Base-by-base conservation (phyloP, 92 coral and sea anemone species). In the Umimayanthus chanpuru region DNA sequence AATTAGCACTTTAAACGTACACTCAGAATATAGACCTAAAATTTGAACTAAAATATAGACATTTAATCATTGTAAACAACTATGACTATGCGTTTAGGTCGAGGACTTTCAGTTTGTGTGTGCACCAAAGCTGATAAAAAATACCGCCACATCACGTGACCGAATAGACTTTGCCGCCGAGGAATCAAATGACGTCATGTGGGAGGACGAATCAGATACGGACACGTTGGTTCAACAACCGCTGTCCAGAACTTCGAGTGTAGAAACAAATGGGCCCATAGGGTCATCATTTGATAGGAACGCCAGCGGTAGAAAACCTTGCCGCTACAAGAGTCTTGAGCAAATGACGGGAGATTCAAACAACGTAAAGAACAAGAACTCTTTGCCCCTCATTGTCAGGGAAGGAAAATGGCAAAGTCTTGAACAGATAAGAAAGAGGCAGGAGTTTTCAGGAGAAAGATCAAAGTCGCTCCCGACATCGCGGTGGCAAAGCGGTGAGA, bases 321-420 rank as follows among this genome's bases (percentile, higher is more conserved):
- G 94, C 28, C 86, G 96, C 20, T 94, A 92, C 73, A 91, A 92
- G 67, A 95, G 98, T 39, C 82, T 95, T 18, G 99, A 96, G 55
- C 89, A 89, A 10, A 55, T 94, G 30, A 80, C 85, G 10, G 92
- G 91, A 29, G 91, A 92, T 26, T 85, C 89, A 78, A 90, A 82
- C 43, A 67, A 80, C 64, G 75, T 64, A 26, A 94, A 90, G 14
- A 89, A 92, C 47, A 75, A 94, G 20, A 73, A 93, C 0, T 85
- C 93, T 4, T 90, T 93, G 94, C 98, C 98, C 18, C 56, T 68
- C 0, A 90, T 95, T 32, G 92, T 94, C 16, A 88, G 98, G 61
- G 92, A 90, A 9, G 98, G 98, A 3, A 93, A 95, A 68, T 95
- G 98, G 98, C 92, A 95, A 79, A 96, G 98, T 49, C 25, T 96